A percentile compares a stretch with the other conserved stretches of the same genome.
Evolutionary conservation across 1,140 invertebrate species (phyloP).

Genomic region (Drosophila chauvacae): DNA sequence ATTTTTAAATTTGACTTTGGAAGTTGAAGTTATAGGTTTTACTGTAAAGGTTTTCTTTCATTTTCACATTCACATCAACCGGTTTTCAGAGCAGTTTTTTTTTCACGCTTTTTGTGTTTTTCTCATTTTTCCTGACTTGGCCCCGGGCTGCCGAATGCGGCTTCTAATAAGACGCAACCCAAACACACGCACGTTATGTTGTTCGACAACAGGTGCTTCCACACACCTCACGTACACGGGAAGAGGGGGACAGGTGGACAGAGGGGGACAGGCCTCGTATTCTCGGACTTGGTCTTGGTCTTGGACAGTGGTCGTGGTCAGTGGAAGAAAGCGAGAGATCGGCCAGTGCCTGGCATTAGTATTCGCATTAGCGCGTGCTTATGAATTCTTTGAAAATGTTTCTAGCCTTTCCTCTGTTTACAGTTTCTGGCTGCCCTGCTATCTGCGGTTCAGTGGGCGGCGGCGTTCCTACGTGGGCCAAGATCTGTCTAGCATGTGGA

Average conservation of each 20-base stretch:
- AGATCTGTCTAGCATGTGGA: conserved; percentile 17
- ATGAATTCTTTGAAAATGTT: conserved; percentile 72
- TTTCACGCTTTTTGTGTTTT: conserved; percentile 33
- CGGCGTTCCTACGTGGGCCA: conserved; percentile 30
- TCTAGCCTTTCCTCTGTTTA: conserved; percentile 38
- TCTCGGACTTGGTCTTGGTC: conserved; percentile 1
- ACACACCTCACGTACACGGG: conserved; percentile 24
- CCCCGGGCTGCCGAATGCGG: conserved; percentile 42
- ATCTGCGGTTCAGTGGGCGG: conserved; percentile 38
- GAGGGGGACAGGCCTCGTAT: background rate
- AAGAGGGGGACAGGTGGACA: background rate
- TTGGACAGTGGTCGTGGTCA: conserved; percentile 10
- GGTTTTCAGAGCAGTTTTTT: conserved; percentile 50
- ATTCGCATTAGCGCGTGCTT: conserved; percentile 77
- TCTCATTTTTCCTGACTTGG: conserved; percentile 53
- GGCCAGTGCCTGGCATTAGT: conserved; percentile 38
- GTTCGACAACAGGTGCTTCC: conserved; percentile 64
- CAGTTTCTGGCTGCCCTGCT: conserved; percentile 22
- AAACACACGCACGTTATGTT: conserved; percentile 58
- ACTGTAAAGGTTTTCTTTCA: conserved; percentile 70
- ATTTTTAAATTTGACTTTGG: background rate
- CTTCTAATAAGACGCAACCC: conserved; percentile 67
- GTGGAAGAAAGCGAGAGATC: conserved; percentile 4
- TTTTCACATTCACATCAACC: conserved; percentile 69
- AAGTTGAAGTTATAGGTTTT: conserved; percentile 1